Percentiles rank a stretch among this genome's conserved stretches.
Conservation (phyloP, 2,888 invertebrate genomes). For the Phaonia tiefii region DNA sequence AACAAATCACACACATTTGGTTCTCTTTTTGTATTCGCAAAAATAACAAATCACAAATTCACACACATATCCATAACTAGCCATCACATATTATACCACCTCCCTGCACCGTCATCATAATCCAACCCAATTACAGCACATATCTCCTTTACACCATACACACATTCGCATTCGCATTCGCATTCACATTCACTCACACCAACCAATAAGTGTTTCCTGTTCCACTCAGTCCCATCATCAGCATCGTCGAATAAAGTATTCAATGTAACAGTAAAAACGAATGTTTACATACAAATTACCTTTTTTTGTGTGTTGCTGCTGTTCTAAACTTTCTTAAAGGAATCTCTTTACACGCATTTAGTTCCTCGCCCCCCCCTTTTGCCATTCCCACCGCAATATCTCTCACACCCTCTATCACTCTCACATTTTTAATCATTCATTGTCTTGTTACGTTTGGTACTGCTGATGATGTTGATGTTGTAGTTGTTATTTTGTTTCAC, state of each 20-base stretch:
- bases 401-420: not conserved
- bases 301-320: slow-evolving; percentile 6
- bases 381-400: not conserved
- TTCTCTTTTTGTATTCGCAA: too few species aligned
- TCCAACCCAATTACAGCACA: not conserved
- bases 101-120: not conserved
- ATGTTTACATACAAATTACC: slow-evolving; percentile 33
- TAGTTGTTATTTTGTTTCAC: slow-evolving; percentile 31
- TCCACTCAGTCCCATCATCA: not conserved
- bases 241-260: slow-evolving; percentile 27
- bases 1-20: too few species aligned
- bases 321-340: slow-evolving; percentile 40
- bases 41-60: not conserved
- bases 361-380: not conserved
- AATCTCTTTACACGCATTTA: slow-evolving; percentile 3
- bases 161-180: too few species aligned
- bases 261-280: slow-evolving; percentile 34
- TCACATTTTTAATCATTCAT: not conserved
- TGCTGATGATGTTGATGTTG: slow-evolving; percentile 13
- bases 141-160: not conserved
- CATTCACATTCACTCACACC: not conserved
- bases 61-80: not conserved
- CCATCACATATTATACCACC: too few species aligned
- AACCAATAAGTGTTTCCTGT: slow-evolving; percentile 20
- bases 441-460: slow-evolving; percentile 22